phyloP scores from a whole-genome alignment of 1,140 invertebrate species.

The Sinonovacula constricta region DNA sequence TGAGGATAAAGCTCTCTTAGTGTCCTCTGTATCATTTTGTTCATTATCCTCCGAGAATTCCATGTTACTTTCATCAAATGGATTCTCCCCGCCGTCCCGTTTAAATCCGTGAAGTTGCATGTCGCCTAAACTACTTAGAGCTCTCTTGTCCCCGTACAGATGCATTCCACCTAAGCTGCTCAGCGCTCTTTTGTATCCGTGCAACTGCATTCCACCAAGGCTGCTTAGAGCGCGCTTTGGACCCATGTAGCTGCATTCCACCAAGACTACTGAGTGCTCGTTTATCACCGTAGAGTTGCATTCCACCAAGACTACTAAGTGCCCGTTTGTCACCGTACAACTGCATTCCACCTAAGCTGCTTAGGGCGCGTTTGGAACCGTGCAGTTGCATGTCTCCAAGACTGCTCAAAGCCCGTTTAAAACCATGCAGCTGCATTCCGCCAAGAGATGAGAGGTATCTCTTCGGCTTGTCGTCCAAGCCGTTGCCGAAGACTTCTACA shows the following conservation, averaged over 20 bases:
- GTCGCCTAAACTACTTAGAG: slow-evolving; percentile 12
- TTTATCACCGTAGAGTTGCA: background rate
- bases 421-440: background rate
- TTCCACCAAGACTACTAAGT: background rate
- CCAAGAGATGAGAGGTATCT: background rate
- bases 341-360: background rate
- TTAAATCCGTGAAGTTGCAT: slow-evolving; percentile 41
- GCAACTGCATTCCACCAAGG: background rate
- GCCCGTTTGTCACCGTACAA: background rate
- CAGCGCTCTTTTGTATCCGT: background rate
- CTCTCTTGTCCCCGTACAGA: background rate
- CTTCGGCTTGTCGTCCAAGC: too few species aligned
- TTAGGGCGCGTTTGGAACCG: background rate
- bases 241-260: background rate
- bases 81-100: too few species aligned
- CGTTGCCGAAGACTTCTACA: too few species aligned
- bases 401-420: background rate
- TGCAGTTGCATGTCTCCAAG: background rate
- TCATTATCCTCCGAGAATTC: too few species aligned
- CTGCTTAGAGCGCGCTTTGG: background rate
- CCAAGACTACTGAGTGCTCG: background rate
- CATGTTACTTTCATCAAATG: too few species aligned
- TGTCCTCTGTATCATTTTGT: too few species aligned
- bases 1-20: slow-evolving; percentile 25
- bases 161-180: slow-evolving; percentile 6